These are phyloP conservation scores for Gallinago solitaria DNA, from an alignment of 2,797 vertebrate species.

Conservation along the genomic window DNA sequence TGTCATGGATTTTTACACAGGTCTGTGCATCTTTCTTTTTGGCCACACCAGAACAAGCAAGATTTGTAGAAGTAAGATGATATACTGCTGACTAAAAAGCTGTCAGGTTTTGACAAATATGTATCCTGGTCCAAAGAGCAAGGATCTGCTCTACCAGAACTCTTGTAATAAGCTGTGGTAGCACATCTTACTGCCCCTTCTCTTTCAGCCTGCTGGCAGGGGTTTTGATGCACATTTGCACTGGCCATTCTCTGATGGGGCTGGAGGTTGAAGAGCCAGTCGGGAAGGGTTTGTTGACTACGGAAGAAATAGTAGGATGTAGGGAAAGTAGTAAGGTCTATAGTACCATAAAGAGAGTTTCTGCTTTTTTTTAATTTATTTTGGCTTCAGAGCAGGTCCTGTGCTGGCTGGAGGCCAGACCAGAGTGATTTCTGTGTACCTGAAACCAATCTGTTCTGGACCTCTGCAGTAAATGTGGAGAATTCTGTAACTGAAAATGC, in stretches of 20 bases:
- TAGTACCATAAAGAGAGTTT: neutral
- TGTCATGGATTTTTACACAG: neutral
- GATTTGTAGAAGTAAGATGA: neutral
- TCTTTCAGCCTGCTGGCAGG: neutral
- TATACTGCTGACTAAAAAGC: neutral
- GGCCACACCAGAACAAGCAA: neutral
- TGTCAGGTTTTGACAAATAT: neutral
- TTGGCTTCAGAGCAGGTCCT: neutral
- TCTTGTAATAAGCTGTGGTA: neutral
- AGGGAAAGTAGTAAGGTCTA: neutral
- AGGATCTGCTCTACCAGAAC: neutral
- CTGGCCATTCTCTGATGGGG: neutral
- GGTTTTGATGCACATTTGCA: neutral
- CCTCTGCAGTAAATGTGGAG: neutral
- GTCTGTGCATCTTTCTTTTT: neutral
- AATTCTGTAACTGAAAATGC: neutral
- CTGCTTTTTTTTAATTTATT: neutral
- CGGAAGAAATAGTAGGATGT: neutral
- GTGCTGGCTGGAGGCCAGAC: neutral
- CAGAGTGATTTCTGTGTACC: neutral
- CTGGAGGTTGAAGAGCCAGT: neutral
- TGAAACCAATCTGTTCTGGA: neutral
- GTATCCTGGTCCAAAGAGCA: neutral
- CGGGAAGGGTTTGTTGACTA: neutral
- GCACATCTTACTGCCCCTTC: neutral